A percentile compares a stretch with the other conserved stretches of the same genome.
phyloP scores from a whole-genome alignment of 2,797 vertebrate genomes.

The Tragopan temminckii region DNA sequence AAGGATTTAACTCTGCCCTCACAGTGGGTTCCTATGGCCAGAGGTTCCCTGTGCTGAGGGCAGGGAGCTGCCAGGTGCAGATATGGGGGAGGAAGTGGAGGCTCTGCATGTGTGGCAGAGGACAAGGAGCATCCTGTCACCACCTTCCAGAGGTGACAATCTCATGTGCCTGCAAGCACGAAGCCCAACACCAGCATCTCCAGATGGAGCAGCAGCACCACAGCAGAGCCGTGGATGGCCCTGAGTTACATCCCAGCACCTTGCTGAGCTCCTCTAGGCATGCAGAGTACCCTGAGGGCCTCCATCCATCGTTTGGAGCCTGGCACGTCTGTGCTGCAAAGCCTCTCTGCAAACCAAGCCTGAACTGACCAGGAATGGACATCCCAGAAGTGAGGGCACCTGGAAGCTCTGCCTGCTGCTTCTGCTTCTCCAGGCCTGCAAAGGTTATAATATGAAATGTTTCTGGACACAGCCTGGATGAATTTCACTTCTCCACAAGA shows the following conservation, averaged over 20 bases:
- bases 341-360: not conserved
- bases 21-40: not conserved
- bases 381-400: not conserved
- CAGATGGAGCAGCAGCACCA: not conserved
- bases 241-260: not conserved
- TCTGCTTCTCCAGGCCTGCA: not conserved
- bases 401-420: not conserved
- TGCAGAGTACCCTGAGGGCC: not conserved
- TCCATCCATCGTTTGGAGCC: not conserved
- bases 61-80: not conserved
- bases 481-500: not conserved
- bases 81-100: not conserved
- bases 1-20: conserved; percentile 41
- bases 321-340: not conserved
- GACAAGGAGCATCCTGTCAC: not conserved
- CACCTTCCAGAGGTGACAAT: rapidly evolving
- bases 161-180: not conserved
- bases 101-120: not conserved
- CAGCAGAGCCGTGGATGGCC: not conserved
- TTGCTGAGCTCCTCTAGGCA: not conserved
- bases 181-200: not conserved
- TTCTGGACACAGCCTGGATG: not conserved
- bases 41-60: not conserved
- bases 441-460: not conserved
- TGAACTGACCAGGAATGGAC: not conserved